A percentile compares a stretch with the other conserved stretches of the same genome.
Conservation (phyloP, 2,113 vertebrate genomes). For the Rhea americana region DNA sequence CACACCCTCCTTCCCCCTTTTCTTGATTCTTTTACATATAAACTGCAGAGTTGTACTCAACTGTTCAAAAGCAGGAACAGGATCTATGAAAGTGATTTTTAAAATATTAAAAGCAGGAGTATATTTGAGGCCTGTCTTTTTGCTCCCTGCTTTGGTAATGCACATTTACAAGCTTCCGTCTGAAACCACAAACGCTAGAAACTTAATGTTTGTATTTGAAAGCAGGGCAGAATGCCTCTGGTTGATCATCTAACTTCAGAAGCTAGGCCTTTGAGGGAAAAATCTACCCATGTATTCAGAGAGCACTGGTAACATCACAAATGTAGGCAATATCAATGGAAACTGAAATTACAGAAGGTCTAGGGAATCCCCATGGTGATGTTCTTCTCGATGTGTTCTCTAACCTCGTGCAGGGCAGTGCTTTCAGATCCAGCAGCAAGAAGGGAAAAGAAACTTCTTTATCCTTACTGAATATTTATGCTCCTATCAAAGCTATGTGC, state of each 20-base stretch:
- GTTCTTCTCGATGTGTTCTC: background rate
- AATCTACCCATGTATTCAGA: background rate
- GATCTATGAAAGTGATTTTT: background rate
- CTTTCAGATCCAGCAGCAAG: background rate
- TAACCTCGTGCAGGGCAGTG: background rate
- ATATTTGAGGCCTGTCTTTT: background rate
- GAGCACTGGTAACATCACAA: background rate
- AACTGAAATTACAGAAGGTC: background rate
- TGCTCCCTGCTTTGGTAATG: background rate
- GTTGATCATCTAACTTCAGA: background rate
- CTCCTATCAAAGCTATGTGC: background rate
- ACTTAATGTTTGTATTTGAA: background rate
- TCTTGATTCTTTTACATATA: background rate
- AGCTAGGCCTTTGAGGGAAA: background rate
- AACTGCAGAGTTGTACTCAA: background rate
- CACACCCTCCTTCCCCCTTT: background rate
- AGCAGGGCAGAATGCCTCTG: background rate
- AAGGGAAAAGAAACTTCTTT: background rate
- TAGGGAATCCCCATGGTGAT: background rate
- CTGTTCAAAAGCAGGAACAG: background rate
- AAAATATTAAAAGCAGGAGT: background rate
- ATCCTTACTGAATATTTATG: background rate
- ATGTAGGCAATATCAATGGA: background rate
- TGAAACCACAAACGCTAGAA: background rate
- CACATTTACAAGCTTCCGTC: background rate